Percentiles rank a stretch among this genome's conserved stretches.
These are phyloP conservation scores for Psix sp. DNA, from an alignment of 1,140 invertebrate species.

Conservation along the genomic window DNA sequence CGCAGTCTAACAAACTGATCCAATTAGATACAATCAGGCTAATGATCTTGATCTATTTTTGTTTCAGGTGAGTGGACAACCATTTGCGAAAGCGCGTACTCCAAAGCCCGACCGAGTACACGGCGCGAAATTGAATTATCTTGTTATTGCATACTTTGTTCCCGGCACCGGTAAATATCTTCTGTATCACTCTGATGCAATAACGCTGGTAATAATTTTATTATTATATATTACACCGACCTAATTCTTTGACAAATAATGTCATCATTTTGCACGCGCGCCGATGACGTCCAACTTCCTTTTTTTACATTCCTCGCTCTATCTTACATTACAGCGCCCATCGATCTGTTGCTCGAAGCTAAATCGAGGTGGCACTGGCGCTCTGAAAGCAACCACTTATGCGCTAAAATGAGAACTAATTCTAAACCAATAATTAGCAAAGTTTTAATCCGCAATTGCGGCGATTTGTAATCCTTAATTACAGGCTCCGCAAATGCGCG, in stretches of 20 bases:
- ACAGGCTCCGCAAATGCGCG: constrained; percentile 14
- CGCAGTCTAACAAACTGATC: constrained; percentile 39
- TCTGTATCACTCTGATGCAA: constrained; percentile 15
- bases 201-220: constrained; percentile 23
- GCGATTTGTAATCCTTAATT: constrained; percentile 31
- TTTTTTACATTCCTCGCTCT: no score
- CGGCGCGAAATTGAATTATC: constrained; percentile 36
- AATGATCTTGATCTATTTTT: constrained; percentile 54
- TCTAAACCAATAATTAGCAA: constrained; percentile 13
- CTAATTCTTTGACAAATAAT: no score
- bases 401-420: no score
- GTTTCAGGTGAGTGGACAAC: constrained; percentile 70
- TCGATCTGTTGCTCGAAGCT: no score
- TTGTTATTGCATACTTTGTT: constrained; percentile 36
- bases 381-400: no score
- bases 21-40: constrained; percentile 45
- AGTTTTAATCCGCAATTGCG: no score
- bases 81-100: constrained; percentile 36
- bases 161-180: constrained; percentile 20
- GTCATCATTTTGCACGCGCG: no score
- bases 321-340: no score
- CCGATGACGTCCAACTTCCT: no score
- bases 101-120: constrained; percentile 32
- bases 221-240: no score
- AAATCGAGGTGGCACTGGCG: no score